These are phyloP conservation scores for Gobionotothen gibberifrons DNA, from an alignment of 2,797 vertebrate genomes.

Conservation along the genomic window DNA sequence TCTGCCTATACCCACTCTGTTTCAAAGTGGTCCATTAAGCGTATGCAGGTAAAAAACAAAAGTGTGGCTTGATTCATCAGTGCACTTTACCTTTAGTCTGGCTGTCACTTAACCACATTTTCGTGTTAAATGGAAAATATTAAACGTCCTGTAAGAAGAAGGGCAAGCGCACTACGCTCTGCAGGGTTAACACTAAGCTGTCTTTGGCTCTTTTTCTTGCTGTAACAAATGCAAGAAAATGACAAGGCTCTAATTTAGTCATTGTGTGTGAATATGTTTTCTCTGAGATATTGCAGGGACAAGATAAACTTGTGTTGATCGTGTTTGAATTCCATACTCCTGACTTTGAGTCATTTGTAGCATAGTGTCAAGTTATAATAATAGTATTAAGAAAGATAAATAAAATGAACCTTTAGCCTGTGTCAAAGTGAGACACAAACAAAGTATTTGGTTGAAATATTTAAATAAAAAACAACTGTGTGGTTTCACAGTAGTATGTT, in stretches of 20 bases:
- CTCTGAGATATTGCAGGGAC: not conserved
- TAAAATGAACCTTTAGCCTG: not conserved
- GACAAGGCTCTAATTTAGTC: not conserved
- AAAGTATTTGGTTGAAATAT: not conserved
- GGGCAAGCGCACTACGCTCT: not conserved
- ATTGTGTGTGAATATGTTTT: not conserved
- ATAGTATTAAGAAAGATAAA: not conserved
- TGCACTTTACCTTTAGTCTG: not conserved
- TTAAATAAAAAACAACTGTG: not conserved
- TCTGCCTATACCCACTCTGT: conserved; percentile 7
- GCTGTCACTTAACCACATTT: not conserved
- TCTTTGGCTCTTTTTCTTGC: no score
- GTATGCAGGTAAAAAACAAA: conserved; percentile 12
- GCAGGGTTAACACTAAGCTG: not conserved
- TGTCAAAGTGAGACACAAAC: not conserved
- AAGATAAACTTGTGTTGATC: conserved; percentile 1
- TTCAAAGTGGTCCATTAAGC: not conserved
- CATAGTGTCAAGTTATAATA: not conserved
- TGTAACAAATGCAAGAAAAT: not conserved
- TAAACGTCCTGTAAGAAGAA: not conserved
- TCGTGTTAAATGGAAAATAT: not conserved
- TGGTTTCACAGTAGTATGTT: no score
- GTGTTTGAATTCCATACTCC: not conserved
- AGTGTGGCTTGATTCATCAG: not conserved
- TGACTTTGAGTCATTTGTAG: not conserved